phyloP scores from a whole-genome alignment of 2,797 vertebrate genomes.

The Chrosomus eos region DNA sequence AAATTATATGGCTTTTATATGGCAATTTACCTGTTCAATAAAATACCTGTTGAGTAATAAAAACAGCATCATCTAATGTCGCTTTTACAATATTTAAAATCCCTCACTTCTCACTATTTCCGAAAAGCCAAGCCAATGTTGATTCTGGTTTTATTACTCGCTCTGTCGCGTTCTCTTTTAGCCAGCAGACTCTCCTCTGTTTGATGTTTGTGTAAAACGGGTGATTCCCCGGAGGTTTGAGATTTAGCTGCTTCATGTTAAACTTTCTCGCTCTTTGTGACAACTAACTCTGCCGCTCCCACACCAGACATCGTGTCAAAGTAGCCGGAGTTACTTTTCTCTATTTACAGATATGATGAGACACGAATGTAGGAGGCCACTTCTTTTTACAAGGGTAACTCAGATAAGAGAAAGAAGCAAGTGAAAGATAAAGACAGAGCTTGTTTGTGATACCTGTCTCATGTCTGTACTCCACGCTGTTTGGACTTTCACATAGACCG shows the following conservation, averaged over 20 bases:
- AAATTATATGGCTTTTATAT: no score
- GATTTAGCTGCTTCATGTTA: neutral
- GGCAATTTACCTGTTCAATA: neutral
- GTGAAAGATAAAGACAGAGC: neutral
- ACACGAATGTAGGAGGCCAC: neutral
- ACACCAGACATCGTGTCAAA: neutral
- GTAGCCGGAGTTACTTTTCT: neutral
- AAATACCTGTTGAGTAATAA: neutral
- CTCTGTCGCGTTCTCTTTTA: neutral
- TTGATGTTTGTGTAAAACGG: neutral
- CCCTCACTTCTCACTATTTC: neutral
- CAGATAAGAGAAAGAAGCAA: neutral
- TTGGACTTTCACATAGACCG: conserved; percentile 69
- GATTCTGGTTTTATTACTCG: neutral
- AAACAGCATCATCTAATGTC: neutral
- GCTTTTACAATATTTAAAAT: neutral
- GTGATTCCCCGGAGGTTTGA: neutral
- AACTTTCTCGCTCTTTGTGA: neutral
- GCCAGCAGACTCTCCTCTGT: neutral
- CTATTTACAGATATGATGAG: neutral
- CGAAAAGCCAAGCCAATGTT: neutral
- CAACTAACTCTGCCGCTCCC: neutral
- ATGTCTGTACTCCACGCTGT: conserved; percentile 62
- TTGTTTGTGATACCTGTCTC: conserved; percentile 71
- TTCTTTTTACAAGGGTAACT: neutral